These are phyloP conservation scores for Pocillopora damicornis DNA, from an alignment of 64 coral and sea anemone genomes.

Conservation along the genomic window DNA sequence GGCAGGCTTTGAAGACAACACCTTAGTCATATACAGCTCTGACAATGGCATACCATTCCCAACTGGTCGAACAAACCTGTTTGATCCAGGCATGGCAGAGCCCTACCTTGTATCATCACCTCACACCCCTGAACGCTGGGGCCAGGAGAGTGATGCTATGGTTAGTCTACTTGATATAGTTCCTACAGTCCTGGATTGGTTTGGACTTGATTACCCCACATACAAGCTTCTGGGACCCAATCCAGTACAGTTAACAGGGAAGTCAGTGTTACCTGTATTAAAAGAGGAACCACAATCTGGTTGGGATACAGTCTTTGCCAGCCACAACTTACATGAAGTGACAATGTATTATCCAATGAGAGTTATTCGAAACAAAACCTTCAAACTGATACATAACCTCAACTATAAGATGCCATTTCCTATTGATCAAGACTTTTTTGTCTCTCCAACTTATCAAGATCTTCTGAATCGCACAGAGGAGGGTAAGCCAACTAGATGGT, in stretches of 20 bases:
- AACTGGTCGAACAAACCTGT: slow-evolving; percentile 53
- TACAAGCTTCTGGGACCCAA: slow-evolving; percentile 55
- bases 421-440: slow-evolving; percentile 66
- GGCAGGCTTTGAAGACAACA: slow-evolving; percentile 70
- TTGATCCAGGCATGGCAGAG: slow-evolving; percentile 65
- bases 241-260: slow-evolving; percentile 57
- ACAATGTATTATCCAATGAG: slow-evolving; percentile 82
- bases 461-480: slow-evolving; percentile 51
- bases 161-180: slow-evolving; percentile 73
- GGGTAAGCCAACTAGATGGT: slow-evolving; percentile 46
- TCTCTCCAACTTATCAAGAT: slow-evolving; percentile 67
- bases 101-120: slow-evolving; percentile 65
- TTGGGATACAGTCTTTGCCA: slow-evolving; percentile 67
- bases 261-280: slow-evolving; percentile 58
- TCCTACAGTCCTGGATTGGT: slow-evolving; percentile 70
- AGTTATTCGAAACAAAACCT: slow-evolving; percentile 45
- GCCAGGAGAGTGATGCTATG: slow-evolving; percentile 48
- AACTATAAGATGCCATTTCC: slow-evolving; percentile 76
- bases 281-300: slow-evolving; percentile 10
- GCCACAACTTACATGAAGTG: slow-evolving; percentile 69
- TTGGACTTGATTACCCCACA: slow-evolving; percentile 63
- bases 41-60: slow-evolving; percentile 81
- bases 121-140: slow-evolving; percentile 27
- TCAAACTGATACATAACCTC: slow-evolving; percentile 73
- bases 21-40: slow-evolving; percentile 68